A percentile compares a stretch with the other conserved stretches of the same genome.
Evolutionary conservation across 2,888 invertebrate genomes (phyloP).

Genomic region (Dilophus febrilis): DNA sequence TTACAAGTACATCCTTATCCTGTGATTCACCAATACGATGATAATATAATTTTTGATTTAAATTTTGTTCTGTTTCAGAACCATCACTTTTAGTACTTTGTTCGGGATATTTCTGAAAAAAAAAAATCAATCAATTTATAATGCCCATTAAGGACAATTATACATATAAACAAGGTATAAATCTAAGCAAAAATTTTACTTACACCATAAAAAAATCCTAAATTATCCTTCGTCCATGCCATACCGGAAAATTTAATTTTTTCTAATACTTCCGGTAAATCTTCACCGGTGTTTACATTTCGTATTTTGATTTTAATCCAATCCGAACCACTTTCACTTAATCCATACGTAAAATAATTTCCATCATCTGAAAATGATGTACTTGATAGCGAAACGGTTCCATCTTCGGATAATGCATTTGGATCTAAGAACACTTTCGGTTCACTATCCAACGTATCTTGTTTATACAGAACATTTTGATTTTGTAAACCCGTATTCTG

Average conservation of each 20-base stretch:
- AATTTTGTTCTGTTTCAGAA: conserved; percentile 71
- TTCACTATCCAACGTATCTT: conserved; percentile 59
- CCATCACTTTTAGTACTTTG: conserved; percentile 76
- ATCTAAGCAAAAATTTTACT: conserved; percentile 15
- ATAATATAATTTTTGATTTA: conserved; percentile 87
- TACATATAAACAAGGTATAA: not conserved
- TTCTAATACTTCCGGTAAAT: conserved; percentile 74
- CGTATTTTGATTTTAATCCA: conserved; percentile 84
- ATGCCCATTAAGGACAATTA: not conserved
- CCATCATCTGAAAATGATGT: conserved; percentile 82
- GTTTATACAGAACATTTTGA: conserved; percentile 88
- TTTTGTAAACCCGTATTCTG: conserved; percentile 93
- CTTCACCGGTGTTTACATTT: conserved; percentile 54
- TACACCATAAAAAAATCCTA: conserved; percentile 87
- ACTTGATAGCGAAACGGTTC: conserved; percentile 62
- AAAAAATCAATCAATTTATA: no score
- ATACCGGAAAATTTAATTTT: conserved; percentile 85
- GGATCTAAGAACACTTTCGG: conserved; percentile 86
- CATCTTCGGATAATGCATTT: conserved; percentile 79
- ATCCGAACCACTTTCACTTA: conserved; percentile 88
- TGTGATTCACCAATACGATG: conserved; percentile 78
- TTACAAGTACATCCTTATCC: conserved; percentile 67
- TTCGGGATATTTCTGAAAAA: conserved; percentile 61
- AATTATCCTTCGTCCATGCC: conserved; percentile 89
- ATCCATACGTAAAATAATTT: conserved; percentile 71